A percentile compares a stretch with the other conserved stretches of the same genome.
These are phyloP conservation scores for Catharus minimus DNA, from an alignment of 2,113 vertebrate genomes.

Conservation along the genomic window DNA sequence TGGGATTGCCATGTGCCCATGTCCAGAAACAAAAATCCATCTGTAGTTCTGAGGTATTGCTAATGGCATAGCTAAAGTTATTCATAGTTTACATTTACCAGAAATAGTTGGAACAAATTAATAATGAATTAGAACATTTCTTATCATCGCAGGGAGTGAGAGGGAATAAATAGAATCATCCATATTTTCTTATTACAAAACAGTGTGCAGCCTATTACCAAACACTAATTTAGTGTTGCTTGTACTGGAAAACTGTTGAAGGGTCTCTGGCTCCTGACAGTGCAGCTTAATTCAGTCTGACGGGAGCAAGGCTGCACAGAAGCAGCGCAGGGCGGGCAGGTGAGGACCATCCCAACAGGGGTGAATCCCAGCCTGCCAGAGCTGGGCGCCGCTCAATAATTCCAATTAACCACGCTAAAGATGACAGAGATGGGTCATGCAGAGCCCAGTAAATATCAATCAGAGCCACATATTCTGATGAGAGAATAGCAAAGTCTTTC, in stretches of 20 bases:
- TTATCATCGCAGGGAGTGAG: constrained; percentile 48
- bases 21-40: constrained; percentile 30
- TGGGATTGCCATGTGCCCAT: not conserved
- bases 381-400: not conserved
- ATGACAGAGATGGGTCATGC: not conserved
- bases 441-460: not conserved
- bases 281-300: not conserved
- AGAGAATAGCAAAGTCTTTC: not conserved
- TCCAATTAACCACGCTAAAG: constrained; percentile 29
- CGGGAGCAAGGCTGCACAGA: not conserved
- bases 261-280: constrained; percentile 34
- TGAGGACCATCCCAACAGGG: constrained; percentile 24
- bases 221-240: constrained; percentile 38
- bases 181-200: constrained; percentile 71
- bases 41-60: constrained; percentile 44
- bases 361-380: not conserved
- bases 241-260: constrained; percentile 20
- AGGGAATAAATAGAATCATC: constrained; percentile 72
- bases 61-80: constrained; percentile 64
- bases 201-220: constrained; percentile 64
- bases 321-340: not conserved
- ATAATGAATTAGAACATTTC: constrained; percentile 77
- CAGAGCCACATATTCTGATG: not conserved
- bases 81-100: constrained; percentile 73
- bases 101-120: constrained; percentile 75